phyloP scores from a whole-genome alignment of 2,113 vertebrate species.

The Mola mola region DNA sequence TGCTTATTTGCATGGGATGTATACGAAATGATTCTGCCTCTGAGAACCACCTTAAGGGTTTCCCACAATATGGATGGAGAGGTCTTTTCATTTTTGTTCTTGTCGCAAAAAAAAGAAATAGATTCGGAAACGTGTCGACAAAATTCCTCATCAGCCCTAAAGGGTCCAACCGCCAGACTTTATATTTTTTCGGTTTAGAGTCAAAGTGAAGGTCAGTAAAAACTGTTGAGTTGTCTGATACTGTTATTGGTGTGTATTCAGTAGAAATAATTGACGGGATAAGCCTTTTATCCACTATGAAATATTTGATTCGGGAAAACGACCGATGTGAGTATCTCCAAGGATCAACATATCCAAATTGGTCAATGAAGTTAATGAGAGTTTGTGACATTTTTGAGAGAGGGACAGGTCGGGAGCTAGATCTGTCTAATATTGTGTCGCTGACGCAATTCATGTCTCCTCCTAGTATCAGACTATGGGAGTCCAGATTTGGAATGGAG shows the following conservation, averaged over 20 bases:
- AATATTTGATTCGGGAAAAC: background rate
- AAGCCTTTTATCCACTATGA: background rate
- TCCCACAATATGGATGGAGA: background rate
- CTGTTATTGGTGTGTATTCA: background rate
- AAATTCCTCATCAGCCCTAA: background rate
- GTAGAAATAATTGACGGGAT: background rate
- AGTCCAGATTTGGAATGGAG: background rate
- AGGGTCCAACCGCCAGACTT: background rate
- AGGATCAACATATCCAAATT: background rate
- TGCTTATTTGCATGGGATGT: background rate
- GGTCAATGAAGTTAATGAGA: background rate
- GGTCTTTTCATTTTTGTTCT: background rate
- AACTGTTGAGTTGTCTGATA: background rate
- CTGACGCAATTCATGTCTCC: background rate
- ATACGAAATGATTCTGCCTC: background rate
- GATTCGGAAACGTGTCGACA: background rate
- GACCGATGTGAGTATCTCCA: background rate
- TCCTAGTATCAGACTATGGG: background rate
- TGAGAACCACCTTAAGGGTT: background rate
- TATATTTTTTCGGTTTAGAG: background rate
- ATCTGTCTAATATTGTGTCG: background rate
- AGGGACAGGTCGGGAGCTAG: background rate
- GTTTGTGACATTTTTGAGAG: background rate
- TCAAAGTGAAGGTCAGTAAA: background rate
- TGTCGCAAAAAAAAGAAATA: background rate